phyloP scores from a whole-genome alignment of 2,888 invertebrate species.

The Altica lythri region DNA sequence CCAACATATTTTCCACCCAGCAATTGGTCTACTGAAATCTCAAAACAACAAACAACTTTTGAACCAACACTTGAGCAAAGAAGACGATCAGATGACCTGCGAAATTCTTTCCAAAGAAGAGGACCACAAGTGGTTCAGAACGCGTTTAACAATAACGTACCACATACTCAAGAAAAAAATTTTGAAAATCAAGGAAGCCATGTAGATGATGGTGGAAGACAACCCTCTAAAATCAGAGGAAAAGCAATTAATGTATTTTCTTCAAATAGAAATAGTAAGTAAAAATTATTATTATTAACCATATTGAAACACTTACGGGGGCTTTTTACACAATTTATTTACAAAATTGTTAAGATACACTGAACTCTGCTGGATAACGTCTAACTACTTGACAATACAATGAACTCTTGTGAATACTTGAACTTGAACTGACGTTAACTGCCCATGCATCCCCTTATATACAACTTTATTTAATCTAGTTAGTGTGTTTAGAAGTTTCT shows the following conservation, averaged over 20 bases:
- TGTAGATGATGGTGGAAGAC: not conserved
- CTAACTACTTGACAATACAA: too few relatives aligned
- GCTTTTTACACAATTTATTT: not conserved
- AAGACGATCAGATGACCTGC: not conserved
- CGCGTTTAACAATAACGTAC: not conserved
- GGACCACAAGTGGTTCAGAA: not conserved
- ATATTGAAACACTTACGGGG: too few relatives aligned
- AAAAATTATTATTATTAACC: not conserved
- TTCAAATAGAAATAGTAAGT: conserved; percentile 22
- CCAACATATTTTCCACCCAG: conserved; percentile 61
- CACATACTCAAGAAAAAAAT: not conserved
- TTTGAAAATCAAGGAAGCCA: not conserved
- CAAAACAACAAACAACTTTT: conserved; percentile 19
- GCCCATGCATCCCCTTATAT: too few relatives aligned
- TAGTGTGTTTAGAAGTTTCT: too few relatives aligned
- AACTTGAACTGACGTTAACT: too few relatives aligned
- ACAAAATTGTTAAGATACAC: too few relatives aligned
- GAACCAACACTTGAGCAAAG: not conserved
- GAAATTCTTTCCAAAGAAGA: not conserved
- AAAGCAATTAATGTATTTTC: conserved; percentile 31
- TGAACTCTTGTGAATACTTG: too few relatives aligned
- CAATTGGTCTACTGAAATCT: conserved; percentile 61
- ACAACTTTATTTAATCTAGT: too few relatives aligned
- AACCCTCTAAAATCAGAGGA: conserved; percentile 16
- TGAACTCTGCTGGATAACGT: too few relatives aligned